phyloP scores from a whole-genome alignment of 2,113 vertebrate species.

The Hydropotes inermis region DNA sequence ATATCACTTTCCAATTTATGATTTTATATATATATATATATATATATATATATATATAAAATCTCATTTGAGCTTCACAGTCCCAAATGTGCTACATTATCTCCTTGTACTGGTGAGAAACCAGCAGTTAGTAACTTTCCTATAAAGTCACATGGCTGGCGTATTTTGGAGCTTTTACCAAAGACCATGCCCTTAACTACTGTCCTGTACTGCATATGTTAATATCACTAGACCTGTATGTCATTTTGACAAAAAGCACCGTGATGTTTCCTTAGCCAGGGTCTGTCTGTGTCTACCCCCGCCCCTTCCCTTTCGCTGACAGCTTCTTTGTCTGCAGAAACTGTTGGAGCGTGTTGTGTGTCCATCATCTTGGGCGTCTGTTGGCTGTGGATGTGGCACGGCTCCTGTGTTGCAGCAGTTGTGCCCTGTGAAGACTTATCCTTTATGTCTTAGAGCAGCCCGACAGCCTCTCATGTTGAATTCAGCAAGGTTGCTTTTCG shows the following conservation, averaged over 20 bases:
- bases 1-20: not conserved
- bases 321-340: not conserved
- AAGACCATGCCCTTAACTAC: not conserved
- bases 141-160: not conserved
- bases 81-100: not conserved
- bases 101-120: not conserved
- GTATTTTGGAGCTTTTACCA: not conserved
- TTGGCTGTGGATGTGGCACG: not conserved
- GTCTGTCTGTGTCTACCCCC: not conserved
- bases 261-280: not conserved
- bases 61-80: not conserved
- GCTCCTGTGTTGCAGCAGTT: not conserved
- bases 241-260: not conserved
- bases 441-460: not conserved
- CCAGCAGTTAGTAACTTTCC: not conserved
- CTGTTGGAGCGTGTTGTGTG: not conserved
- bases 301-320: not conserved
- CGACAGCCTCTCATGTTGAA: constrained; percentile 40
- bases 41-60: not conserved
- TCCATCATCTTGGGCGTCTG: not conserved
- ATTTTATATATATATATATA: not conserved
- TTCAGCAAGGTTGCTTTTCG: constrained; percentile 45
- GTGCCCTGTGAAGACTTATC: not conserved
- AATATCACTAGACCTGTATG: no score
- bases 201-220: not conserved